Base-by-base conservation (phyloP, 2,797 vertebrate genomes). In the Chelonia mydas region DNA sequence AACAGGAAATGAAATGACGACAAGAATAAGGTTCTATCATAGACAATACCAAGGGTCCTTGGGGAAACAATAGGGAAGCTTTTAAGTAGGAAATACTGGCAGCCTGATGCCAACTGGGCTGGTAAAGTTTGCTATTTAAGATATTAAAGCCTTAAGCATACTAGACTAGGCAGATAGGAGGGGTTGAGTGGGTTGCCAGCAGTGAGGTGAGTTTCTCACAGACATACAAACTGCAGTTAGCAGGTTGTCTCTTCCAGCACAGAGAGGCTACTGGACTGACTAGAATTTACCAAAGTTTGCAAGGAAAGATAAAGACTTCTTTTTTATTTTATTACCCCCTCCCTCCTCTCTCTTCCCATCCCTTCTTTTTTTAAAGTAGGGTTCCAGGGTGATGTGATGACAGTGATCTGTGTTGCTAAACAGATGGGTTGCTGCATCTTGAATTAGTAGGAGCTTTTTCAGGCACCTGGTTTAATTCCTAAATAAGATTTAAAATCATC, bases 401-500 rank as follows among this genome's bases (percentile, higher is more conserved):
- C 17, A 79, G 68, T 61, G 78, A 23, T 51, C 92, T 50, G 72
- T 93, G 84, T 68, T 82, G 37, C 91, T 94, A 93, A 95, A 84
- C 37, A 91, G 90, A 90, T 37, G 65, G 49, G 37, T 82, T 93
- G 33, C 78, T 96, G 90, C 83, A 76, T 93, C 91, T 89, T 47
- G 81, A 27, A 68, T 33, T 2, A 1, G 2, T 61, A 86, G 76
- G 78, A 47, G 41, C 76, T 37, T 65, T 83, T 95, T 74, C 6
- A 3, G 31, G 28, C 55, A 59, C 27, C 15, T 83, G 83, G 47
- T 33, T 76, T 89, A 11, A 77, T 31, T 77, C 74, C 41, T 49
- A 77, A 49, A 78, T 90, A 93, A 95, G 95, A 96, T 21, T 25
- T 57, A 80, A 93, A 91, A 90, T 95, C 92, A 95, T 78, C 25